phyloP scores from a whole-genome alignment of 2,797 vertebrate genomes.

The Serranus cabrilla region DNA sequence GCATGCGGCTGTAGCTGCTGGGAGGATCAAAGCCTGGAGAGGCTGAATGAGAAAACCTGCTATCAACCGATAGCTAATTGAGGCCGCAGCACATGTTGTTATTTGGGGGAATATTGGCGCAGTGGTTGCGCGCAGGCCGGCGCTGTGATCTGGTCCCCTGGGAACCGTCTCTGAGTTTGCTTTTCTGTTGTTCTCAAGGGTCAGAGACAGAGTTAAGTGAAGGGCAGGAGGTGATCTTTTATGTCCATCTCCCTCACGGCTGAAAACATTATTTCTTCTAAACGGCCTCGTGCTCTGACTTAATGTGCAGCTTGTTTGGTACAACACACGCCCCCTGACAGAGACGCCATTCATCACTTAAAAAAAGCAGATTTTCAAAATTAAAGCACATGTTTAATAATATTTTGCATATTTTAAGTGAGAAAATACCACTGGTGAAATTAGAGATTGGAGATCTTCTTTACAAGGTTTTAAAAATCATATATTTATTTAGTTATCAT shows the following conservation, averaged over 20 bases:
- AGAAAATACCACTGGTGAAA: background rate
- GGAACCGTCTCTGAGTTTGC: slow-evolving; percentile 62
- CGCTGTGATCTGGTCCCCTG: slow-evolving; percentile 61
- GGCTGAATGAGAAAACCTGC: slow-evolving; percentile 85
- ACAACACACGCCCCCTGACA: slow-evolving; percentile 23
- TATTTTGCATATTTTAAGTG: background rate
- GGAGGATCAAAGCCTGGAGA: slow-evolving; percentile 89
- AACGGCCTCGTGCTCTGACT: slow-evolving; percentile 66
- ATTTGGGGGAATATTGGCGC: background rate
- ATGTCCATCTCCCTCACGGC: slow-evolving; percentile 76
- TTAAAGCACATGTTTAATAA: background rate
- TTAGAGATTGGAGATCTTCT: background rate
- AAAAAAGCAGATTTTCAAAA: background rate
- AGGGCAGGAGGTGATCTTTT: slow-evolving; percentile 80
- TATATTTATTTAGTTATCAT: background rate
- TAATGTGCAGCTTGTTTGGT: slow-evolving; percentile 33
- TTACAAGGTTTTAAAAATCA: background rate
- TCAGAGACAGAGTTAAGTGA: slow-evolving; percentile 87
- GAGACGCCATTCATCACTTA: slow-evolving; percentile 32
- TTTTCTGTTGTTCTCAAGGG: slow-evolving; percentile 80
- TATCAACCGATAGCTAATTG: slow-evolving; percentile 54
- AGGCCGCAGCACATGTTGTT: slow-evolving; percentile 78
- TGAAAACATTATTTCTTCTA: slow-evolving; percentile 79
- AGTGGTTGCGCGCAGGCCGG: slow-evolving; percentile 12
- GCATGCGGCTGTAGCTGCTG: slow-evolving; percentile 80